Base-by-base conservation (phyloP, 2,113 vertebrate species). In the Periophthalmodon schlosseri region DNA sequence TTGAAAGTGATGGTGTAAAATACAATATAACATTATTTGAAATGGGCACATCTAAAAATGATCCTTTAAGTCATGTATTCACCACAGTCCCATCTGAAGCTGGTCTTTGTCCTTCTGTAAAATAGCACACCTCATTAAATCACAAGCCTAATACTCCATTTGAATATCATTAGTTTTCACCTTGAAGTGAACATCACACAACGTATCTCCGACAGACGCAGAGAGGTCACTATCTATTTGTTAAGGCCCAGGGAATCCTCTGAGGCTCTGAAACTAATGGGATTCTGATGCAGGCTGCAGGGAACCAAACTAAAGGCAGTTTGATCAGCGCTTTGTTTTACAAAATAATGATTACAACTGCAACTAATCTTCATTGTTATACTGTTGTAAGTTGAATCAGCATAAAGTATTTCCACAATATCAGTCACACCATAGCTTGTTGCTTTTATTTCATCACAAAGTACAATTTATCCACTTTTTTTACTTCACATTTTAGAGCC, bases 221-320 rank as follows among this genome's bases (percentile, higher is more conserved):
- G 54, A 58, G 84, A 89, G 82, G 81, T 90, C 82, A 83, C 34
- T 80, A 66, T 80, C 36, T 80, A 73, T 88, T 80, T 77, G 80
- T 23, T 69, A 39, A 78, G 73, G 77, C 69, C 77, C 64, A 54
- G 68, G 60, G 78, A 76, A 75, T 80, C 74, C 75, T 79, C 18
- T 54, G 83, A 75, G 73, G 39, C 47, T 64, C 16, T 33, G 72
- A 77, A 68, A 72, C 73, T 88, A 86, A 90, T 79, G 34, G 68
- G 80, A 87, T 84, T 85, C 79, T 61, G 65, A 75, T 57, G 60
- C 68, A 71, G 61, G 73, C 74, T 61, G 7, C 39, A 11, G 78
- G 68, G 79, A 57, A 79, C 34, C 50, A 72, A 83, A 81, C 66
- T 61, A 73, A 68, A 77, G 68, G 63, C 69, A 84, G 80, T 89